Conservation (phyloP, 2,888 invertebrate genomes). For the Drosophila diplacantha region DNA sequence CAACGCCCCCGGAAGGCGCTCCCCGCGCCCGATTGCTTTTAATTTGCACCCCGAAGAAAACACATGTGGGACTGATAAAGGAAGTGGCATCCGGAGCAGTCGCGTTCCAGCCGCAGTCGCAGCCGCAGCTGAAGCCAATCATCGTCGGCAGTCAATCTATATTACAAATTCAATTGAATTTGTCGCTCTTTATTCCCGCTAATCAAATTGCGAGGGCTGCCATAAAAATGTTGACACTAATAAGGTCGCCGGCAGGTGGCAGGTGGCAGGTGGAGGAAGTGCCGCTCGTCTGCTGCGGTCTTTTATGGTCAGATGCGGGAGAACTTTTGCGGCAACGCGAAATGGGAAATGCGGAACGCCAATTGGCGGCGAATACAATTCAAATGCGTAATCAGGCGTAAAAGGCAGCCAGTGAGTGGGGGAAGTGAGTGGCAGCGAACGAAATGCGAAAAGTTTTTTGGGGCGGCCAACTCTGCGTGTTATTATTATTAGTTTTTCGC, state of each 20-base stretch:
- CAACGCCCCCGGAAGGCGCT: slow-evolving; percentile 41
- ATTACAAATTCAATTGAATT: slow-evolving; percentile 58
- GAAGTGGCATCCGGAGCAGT: slow-evolving; percentile 12
- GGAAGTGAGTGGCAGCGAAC: slow-evolving; percentile 39
- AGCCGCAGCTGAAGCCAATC: slow-evolving; percentile 55
- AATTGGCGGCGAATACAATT: slow-evolving; percentile 46
- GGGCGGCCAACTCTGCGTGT: slow-evolving; percentile 55
- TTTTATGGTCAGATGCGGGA: slow-evolving; percentile 25
- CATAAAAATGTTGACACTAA: slow-evolving; percentile 45
- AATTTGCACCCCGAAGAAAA: slow-evolving; percentile 34
- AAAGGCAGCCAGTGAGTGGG: slow-evolving; percentile 7
- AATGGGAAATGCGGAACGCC: slow-evolving; percentile 7
- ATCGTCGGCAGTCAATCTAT: slow-evolving; percentile 49
- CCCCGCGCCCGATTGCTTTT: slow-evolving; percentile 36
- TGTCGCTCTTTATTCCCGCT: slow-evolving; percentile 42
- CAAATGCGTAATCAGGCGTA: slow-evolving; percentile 69
- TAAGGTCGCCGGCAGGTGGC: slow-evolving; percentile 23
- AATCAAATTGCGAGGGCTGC: slow-evolving; percentile 37
- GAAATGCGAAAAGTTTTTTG: slow-evolving; percentile 71
- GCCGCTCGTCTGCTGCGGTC: not conserved
- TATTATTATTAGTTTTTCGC: slow-evolving; percentile 70
- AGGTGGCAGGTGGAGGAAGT: slow-evolving; percentile 15
- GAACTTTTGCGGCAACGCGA: not conserved
- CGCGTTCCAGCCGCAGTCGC: slow-evolving; percentile 1
- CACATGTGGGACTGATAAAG: slow-evolving; percentile 36